These are phyloP conservation scores for Numenius arquata DNA, from an alignment of 2,113 vertebrate species.

Conservation along the genomic window DNA sequence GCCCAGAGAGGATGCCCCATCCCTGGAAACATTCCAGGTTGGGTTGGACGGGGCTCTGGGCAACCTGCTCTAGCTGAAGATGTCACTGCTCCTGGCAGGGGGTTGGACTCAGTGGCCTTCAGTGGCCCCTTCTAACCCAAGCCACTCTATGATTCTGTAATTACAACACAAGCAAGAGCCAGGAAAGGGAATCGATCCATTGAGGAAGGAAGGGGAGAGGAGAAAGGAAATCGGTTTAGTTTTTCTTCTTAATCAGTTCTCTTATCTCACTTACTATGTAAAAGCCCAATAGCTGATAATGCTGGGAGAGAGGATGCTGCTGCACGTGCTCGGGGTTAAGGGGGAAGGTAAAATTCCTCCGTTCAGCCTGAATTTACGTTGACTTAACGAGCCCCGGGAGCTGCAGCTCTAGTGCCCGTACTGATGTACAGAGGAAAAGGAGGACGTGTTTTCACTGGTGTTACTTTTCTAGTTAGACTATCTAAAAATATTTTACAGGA, in stretches of 20 bases:
- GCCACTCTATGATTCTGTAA: neutral
- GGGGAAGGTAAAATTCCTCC: neutral
- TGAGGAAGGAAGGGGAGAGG: neutral
- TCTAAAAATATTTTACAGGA: neutral
- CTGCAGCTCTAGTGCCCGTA: neutral
- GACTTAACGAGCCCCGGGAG: rapidly evolving
- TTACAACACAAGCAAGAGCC: neutral
- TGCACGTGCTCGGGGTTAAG: neutral
- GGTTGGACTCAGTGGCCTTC: neutral
- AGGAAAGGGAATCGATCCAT: neutral
- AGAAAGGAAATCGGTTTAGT: neutral
- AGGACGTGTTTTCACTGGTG: neutral
- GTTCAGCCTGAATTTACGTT: neutral
- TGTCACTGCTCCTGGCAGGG: neutral
- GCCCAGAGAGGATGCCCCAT: neutral
- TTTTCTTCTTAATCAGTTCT: neutral
- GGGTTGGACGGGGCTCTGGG: neutral
- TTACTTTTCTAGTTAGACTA: neutral
- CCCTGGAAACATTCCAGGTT: neutral
- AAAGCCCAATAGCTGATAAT: neutral
- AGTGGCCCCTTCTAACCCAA: neutral
- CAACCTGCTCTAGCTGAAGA: neutral
- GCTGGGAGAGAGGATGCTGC: neutral
- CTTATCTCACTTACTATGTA: neutral
- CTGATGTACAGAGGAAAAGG: neutral